These are phyloP conservation scores for Mionectes olivaceus DNA, from an alignment of 2,797 vertebrate species.

Conservation along the genomic window DNA sequence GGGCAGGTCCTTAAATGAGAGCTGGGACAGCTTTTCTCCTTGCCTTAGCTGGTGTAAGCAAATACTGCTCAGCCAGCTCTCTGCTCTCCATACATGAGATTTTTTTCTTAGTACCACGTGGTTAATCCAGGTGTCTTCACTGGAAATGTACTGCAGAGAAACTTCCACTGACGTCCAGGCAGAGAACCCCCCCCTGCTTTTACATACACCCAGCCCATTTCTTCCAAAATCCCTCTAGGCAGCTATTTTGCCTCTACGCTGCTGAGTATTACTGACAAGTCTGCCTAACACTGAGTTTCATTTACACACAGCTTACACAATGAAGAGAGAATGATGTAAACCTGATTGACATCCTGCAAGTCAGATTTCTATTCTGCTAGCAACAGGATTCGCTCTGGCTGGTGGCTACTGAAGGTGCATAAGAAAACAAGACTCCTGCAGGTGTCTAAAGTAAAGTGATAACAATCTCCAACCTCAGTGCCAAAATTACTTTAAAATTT, in stretches of 20 bases:
- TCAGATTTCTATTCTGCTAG: not conserved
- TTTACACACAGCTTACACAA: not conserved
- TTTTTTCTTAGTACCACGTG: fast-evolving
- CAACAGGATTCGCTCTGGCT: not conserved
- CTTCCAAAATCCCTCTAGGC: not conserved
- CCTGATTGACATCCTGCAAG: not conserved
- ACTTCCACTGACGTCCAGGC: not conserved
- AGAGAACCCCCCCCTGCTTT: not conserved
- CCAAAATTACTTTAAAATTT: not conserved
- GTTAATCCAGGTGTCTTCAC: not conserved
- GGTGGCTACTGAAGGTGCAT: not conserved
- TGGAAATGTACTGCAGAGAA: not conserved
- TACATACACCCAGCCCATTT: not conserved
- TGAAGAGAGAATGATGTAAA: not conserved
- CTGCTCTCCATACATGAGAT: not conserved
- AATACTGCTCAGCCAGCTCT: not conserved
- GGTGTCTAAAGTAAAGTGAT: not conserved
- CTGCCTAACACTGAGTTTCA: not conserved
- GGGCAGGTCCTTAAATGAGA: not conserved
- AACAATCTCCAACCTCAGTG: not conserved
- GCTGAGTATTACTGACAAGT: not conserved
- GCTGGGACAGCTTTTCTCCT: not conserved
- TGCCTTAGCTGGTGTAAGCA: not conserved
- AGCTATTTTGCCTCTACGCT: not conserved
- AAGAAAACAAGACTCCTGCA: not conserved